Evolutionary conservation across 92 coral and sea anemone species (phyloP).

Genomic region (Umimayanthus kanabou): DNA sequence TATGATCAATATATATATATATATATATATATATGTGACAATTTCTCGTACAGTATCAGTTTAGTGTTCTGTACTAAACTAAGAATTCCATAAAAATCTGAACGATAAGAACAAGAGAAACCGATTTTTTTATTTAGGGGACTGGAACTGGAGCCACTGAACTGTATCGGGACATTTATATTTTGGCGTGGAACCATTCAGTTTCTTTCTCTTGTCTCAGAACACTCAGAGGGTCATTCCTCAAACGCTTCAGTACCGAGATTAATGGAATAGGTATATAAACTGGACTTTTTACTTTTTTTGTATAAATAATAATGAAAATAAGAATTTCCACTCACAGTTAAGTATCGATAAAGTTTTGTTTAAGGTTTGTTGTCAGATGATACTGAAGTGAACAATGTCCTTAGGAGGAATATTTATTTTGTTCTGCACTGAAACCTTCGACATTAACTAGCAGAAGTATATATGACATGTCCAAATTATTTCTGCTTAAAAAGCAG

Average conservation of each 20-base stretch:
- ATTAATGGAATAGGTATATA: neutral
- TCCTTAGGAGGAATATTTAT: neutral
- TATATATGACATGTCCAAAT: neutral
- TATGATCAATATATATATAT: no score
- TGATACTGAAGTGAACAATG: neutral
- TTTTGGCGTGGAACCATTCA: no score
- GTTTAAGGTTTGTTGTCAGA: neutral
- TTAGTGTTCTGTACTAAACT: neutral
- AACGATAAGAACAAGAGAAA: neutral
- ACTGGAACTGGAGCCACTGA: neutral
- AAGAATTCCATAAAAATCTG: neutral
- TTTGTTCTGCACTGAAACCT: neutral
- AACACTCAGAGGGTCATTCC: neutral
- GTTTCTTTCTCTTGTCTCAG: no score
- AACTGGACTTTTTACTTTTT: neutral
- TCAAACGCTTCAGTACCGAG: neutral
- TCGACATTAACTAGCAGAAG: neutral
- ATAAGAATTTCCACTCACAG: neutral
- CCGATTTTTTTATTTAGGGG: no score
- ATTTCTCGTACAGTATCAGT: neutral
- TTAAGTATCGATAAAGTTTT: slow-evolving; percentile 13
- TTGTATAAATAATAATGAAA: slow-evolving; percentile 14
- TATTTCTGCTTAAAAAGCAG: neutral
- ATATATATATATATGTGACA: neutral
- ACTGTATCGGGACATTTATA: neutral